These are phyloP conservation scores for Microplitis demolitor DNA, from an alignment of 1,140 invertebrate genomes.

Conservation along the genomic window DNA sequence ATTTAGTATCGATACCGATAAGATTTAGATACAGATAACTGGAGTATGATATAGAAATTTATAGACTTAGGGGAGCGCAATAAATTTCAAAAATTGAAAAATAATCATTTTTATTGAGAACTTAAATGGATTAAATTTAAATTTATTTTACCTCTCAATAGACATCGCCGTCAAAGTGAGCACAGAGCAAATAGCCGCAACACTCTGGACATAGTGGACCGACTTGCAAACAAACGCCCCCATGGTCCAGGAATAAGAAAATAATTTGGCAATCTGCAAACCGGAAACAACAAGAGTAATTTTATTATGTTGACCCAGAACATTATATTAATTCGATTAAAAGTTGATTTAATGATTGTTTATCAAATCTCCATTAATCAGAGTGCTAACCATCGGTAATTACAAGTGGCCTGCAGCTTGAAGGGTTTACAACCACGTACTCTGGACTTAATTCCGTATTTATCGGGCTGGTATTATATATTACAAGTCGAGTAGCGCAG, in stretches of 20 bases:
- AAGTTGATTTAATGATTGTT: background rate
- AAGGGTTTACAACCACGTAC: too few relatives aligned
- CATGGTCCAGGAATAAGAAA: constrained; percentile 77
- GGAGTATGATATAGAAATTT: background rate
- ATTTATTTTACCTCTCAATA: constrained; percentile 69
- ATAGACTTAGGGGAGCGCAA: background rate
- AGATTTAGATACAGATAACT: too few relatives aligned
- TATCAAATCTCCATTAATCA: too few relatives aligned
- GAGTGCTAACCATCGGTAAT: too few relatives aligned
- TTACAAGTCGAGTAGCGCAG: too few relatives aligned
- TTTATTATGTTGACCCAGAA: background rate
- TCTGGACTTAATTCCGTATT: too few relatives aligned
- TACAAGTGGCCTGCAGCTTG: too few relatives aligned
- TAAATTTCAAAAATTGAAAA: background rate
- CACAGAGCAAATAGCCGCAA: constrained; percentile 78
- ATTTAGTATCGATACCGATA: too few relatives aligned
- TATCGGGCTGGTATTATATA: too few relatives aligned
- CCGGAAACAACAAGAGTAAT: constrained; percentile 25
- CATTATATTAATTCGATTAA: too few relatives aligned
- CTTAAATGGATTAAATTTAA: background rate
- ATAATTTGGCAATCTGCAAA: constrained; percentile 73
- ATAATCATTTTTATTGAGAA: background rate
- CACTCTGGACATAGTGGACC: constrained; percentile 78
- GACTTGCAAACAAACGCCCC: constrained; percentile 74
- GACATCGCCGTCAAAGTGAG: constrained; percentile 80